A percentile compares a stretch with the other conserved stretches of the same genome.
These are phyloP conservation scores for Bursaphelenchus mucronatus DNA, from an alignment of 1,140 invertebrate genomes.

Conservation along the genomic window DNA sequence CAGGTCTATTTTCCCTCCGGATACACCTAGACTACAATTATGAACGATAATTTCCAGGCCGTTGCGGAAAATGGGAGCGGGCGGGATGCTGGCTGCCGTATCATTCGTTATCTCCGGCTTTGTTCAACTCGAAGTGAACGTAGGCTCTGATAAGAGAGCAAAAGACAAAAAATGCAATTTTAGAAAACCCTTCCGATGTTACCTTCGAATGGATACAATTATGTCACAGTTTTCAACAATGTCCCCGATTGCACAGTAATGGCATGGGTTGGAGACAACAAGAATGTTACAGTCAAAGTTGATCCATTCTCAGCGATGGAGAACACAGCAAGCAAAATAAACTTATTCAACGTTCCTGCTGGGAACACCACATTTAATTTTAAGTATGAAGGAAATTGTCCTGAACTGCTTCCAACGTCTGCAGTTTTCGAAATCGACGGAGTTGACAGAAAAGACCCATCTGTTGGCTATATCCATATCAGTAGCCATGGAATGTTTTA, in stretches of 20 bases:
- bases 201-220: background rate
- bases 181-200: conserved; percentile 19
- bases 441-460: background rate
- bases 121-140: conserved; percentile 76
- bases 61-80: conserved; percentile 73
- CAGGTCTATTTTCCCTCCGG: conserved; percentile 11
- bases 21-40: background rate
- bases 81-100: conserved; percentile 75
- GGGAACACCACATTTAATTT: background rate
- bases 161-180: background rate
- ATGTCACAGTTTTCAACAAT: conserved; percentile 1
- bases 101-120: conserved; percentile 82
- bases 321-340: conserved; percentile 1
- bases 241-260: background rate
- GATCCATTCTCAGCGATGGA: background rate
- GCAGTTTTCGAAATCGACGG: background rate
- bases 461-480: conserved; percentile 3
- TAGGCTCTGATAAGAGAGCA: conserved; percentile 29
- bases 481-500: conserved; percentile 9
- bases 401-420: background rate
- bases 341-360: conserved; percentile 6
- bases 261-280: no score
- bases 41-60: conserved; percentile 62
- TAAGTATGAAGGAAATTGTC: background rate
- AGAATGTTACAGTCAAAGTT: background rate